Evolutionary conservation across 2,888 invertebrate genomes (phyloP).

Genomic region (Epistrophe grossulariae): DNA sequence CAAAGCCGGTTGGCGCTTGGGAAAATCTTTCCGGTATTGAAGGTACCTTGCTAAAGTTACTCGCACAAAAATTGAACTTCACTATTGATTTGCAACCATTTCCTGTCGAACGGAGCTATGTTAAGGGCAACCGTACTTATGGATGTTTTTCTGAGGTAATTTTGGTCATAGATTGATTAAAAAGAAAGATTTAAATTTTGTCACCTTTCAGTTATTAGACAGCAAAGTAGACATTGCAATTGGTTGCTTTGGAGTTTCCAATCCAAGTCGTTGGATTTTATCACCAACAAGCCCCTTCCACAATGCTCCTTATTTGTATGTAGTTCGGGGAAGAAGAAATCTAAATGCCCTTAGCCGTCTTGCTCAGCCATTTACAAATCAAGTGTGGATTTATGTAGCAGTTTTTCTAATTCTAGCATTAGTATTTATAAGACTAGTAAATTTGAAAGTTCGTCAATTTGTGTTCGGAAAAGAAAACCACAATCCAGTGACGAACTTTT

Average conservation of each 20-base stretch:
- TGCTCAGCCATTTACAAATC: slow-evolving; percentile 76
- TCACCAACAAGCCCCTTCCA: slow-evolving; percentile 78
- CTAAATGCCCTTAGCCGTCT: slow-evolving; percentile 77
- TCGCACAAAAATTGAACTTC: slow-evolving; percentile 78
- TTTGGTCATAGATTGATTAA: background rate
- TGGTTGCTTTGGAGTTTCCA: slow-evolving; percentile 78
- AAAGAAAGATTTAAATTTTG: background rate
- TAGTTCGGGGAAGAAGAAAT: slow-evolving; percentile 19
- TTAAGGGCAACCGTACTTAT: slow-evolving; percentile 69
- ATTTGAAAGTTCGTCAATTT: slow-evolving; percentile 31
- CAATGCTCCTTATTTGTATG: slow-evolving; percentile 33
- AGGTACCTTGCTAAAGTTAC: slow-evolving; percentile 78
- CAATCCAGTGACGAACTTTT: slow-evolving; percentile 77
- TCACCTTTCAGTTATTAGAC: slow-evolving; percentile 74
- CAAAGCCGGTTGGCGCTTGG: slow-evolving; percentile 65
- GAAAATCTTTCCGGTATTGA: slow-evolving; percentile 79
- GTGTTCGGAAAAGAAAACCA: slow-evolving; percentile 55
- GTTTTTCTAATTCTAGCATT: slow-evolving; percentile 24
- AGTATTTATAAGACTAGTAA: slow-evolving; percentile 21
- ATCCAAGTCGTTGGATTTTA: slow-evolving; percentile 72
- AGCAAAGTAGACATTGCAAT: slow-evolving; percentile 77
- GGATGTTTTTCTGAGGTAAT: slow-evolving; percentile 78
- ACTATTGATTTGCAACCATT: slow-evolving; percentile 75
- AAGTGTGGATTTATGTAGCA: slow-evolving; percentile 77
- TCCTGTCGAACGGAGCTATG: slow-evolving; percentile 70